Conservation (phyloP, 37 sponge, comb jelly and placozoan species). For the Aphrocallistes beatrix region DNA sequence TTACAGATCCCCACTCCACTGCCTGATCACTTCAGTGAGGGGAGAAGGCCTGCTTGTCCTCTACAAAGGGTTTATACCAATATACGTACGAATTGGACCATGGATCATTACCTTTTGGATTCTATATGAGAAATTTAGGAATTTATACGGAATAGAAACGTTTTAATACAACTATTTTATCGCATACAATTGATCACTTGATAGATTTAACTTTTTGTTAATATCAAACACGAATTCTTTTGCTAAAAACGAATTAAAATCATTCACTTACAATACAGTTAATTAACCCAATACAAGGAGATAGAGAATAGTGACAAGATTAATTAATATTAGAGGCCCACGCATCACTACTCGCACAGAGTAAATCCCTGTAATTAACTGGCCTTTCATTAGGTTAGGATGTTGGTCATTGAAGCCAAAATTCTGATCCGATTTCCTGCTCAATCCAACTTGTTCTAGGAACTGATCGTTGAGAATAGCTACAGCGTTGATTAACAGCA, state of each 20-base stretch:
- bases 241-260: too few relatives aligned
- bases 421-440: conserved; percentile 9
- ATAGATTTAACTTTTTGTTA: too few relatives aligned
- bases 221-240: too few relatives aligned
- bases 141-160: too few relatives aligned
- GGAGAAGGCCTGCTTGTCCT: conserved; percentile 68
- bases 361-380: neutral
- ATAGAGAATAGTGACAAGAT: neutral
- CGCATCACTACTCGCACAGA: neutral
- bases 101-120: conserved; percentile 96
- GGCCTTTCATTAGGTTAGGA: conserved; percentile 8
- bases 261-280: too few relatives aligned
- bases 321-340: neutral
- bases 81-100: conserved; percentile 75
- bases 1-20: too few relatives aligned
- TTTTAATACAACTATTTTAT: too few relatives aligned
- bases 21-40: too few relatives aligned
- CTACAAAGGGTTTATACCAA: conserved; percentile 77
- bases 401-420: neutral
- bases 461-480: conserved; percentile 9
- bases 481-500: conserved; percentile 3
- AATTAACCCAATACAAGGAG: neutral
- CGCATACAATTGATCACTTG: too few relatives aligned
- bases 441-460: neutral
- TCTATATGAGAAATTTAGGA: too few relatives aligned